These are phyloP conservation scores for Dunckerocampus dactyliophorus DNA, from an alignment of 2,113 vertebrate species.

Conservation along the genomic window DNA sequence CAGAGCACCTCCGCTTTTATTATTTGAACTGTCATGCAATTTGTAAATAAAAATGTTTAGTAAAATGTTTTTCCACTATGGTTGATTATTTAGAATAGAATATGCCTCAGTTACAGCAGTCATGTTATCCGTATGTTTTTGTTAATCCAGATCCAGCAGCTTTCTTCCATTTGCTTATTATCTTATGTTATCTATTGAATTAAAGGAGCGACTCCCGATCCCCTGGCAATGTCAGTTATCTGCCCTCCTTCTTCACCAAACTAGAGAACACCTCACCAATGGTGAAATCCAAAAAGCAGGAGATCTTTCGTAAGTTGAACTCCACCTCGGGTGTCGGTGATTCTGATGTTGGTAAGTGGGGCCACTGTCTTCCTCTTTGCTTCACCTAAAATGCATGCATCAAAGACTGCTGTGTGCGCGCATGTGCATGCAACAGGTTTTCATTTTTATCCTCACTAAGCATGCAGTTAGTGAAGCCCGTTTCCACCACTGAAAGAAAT, in stretches of 20 bases:
- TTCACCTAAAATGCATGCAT: conserved; percentile 15
- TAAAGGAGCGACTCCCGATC: conserved; percentile 91
- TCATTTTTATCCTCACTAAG: conserved; percentile 6
- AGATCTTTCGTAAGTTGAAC: conserved; percentile 99
- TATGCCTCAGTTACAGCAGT: no score
- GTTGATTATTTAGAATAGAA: no score
- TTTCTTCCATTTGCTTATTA: not conserved
- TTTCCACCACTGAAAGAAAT: no score
- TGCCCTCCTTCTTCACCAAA: conserved; percentile 97
- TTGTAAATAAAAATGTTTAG: no score
- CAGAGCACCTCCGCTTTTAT: no score
- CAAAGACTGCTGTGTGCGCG: conserved; percentile 11
- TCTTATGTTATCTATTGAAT: conserved; percentile 23
- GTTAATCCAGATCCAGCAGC: not conserved
- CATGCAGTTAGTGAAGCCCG: not conserved
- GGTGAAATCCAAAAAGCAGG: conserved; percentile 98
- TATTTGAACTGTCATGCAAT: no score
- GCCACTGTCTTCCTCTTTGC: conserved; percentile 1
- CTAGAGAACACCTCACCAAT: conserved; percentile 95
- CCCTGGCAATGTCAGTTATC: conserved; percentile 87
- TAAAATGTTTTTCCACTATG: no score
- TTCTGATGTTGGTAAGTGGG: conserved; percentile 95
- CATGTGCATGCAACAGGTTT: not conserved
- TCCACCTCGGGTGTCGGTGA: conserved; percentile 92
- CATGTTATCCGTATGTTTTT: no score